These are phyloP conservation scores for Epinephelus fuscoguttatus DNA, from an alignment of 2,113 vertebrate species.

Conservation along the genomic window DNA sequence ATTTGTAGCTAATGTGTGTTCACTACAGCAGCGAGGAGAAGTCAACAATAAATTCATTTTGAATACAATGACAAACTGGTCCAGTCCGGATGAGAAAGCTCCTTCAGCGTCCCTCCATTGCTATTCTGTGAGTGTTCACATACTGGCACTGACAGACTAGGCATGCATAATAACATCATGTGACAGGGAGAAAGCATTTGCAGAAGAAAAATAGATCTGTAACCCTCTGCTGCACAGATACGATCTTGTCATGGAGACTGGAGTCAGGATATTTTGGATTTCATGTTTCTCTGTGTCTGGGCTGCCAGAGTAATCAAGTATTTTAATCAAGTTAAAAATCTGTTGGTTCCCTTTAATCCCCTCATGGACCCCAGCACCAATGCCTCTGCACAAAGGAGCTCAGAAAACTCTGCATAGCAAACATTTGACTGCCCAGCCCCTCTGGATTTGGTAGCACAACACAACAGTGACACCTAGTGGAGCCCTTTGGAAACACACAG, in stretches of 20 bases:
- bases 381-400: slow-evolving; percentile 57
- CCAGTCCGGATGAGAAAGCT: slow-evolving; percentile 38
- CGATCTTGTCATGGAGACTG: not conserved
- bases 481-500: not conserved
- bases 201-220: slow-evolving; percentile 37
- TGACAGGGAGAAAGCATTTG: slow-evolving; percentile 33
- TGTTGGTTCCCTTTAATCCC: slow-evolving; percentile 40
- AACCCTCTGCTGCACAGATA: slow-evolving; percentile 33
- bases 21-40: slow-evolving; percentile 79
- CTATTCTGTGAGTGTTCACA: slow-evolving; percentile 62
- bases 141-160: slow-evolving; percentile 38
- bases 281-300: slow-evolving; percentile 9
- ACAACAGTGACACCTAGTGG: slow-evolving; percentile 75
- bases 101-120: slow-evolving; percentile 55
- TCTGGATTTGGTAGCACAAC: slow-evolving; percentile 16
- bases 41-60: slow-evolving; percentile 85
- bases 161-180: slow-evolving; percentile 63
- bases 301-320: not conserved
- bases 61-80: slow-evolving; percentile 72
- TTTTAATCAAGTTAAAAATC: slow-evolving; percentile 39
- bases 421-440: not conserved
- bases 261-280: slow-evolving; percentile 2
- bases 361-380: slow-evolving; percentile 2
- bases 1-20: slow-evolving; percentile 81
- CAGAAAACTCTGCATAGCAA: slow-evolving; percentile 59